phyloP scores from a whole-genome alignment of 2,113 vertebrate species.

The Lagopus muta region DNA sequence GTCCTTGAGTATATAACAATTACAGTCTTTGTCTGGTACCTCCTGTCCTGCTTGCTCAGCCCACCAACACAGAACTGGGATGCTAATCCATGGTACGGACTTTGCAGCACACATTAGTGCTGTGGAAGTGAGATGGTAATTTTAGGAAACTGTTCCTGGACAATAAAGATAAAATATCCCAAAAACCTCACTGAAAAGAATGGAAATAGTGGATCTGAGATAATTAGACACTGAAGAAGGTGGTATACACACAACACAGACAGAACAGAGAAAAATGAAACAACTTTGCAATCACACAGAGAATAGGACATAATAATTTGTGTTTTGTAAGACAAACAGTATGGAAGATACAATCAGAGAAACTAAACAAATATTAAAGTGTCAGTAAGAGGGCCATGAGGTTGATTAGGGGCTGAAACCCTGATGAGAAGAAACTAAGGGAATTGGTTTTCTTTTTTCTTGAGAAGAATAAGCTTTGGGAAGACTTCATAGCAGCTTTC shows the following conservation, averaged over 20 bases:
- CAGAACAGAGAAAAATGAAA: background rate
- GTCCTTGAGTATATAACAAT: background rate
- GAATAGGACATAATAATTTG: background rate
- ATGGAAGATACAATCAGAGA: background rate
- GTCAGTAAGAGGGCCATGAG: background rate
- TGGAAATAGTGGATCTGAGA: background rate
- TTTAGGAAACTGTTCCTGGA: background rate
- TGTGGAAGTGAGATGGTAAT: background rate
- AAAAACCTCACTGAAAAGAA: background rate
- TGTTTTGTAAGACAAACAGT: background rate
- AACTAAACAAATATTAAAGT: background rate
- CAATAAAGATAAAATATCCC: background rate
- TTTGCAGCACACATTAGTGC: background rate
- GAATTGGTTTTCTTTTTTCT: too few species aligned
- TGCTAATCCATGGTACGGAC: background rate
- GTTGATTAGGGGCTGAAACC: background rate
- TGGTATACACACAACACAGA: rapidly evolving
- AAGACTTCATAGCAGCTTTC: too few species aligned
- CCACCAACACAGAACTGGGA: rapidly evolving
- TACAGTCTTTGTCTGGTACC: rapidly evolving
- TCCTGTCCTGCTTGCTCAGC: background rate
- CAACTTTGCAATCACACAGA: background rate
- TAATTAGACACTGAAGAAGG: background rate
- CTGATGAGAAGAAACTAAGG: too few species aligned
- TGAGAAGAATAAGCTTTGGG: too few species aligned